Evolutionary conservation across 2,888 invertebrate genomes (phyloP).

Genomic region (Xanthia togata): DNA sequence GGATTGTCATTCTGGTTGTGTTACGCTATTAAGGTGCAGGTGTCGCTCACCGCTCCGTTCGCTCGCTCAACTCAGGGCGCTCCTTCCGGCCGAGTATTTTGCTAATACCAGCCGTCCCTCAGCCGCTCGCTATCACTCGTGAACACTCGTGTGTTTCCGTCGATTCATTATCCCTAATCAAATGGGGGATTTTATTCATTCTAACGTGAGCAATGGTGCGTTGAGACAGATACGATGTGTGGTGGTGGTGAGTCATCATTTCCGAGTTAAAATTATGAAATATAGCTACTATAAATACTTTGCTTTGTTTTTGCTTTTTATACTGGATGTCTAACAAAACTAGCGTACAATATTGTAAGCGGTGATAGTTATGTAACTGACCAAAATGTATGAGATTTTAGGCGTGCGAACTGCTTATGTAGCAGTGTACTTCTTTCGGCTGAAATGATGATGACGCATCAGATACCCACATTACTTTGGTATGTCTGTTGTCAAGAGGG

Average conservation of each 20-base stretch:
- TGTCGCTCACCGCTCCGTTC: background rate
- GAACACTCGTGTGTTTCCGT: conserved; percentile 47
- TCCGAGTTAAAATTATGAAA: background rate
- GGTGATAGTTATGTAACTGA: background rate
- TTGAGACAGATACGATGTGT: conserved; percentile 15
- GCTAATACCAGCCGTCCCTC: conserved; percentile 29
- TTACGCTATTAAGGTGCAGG: conserved; percentile 8
- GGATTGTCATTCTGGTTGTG: background rate
- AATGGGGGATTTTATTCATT: conserved; percentile 36
- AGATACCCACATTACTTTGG: too few relatives aligned
- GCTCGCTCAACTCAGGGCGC: background rate
- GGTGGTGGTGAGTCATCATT: background rate
- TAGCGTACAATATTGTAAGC: background rate
- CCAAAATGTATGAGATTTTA: too few relatives aligned
- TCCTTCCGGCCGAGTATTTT: conserved; percentile 1
- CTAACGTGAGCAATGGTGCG: conserved; percentile 19
- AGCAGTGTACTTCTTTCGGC: too few relatives aligned
- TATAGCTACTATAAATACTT: too few relatives aligned
- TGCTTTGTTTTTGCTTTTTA: too few relatives aligned
- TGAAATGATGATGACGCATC: too few relatives aligned
- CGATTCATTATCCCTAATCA: conserved; percentile 50
- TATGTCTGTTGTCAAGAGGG: too few relatives aligned
- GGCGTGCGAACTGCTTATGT: too few relatives aligned
- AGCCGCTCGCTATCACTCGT: conserved; percentile 35
- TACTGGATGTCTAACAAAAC: background rate